Evolutionary conservation across 2,797 vertebrate species (phyloP), one percentile per base, ranked within the genome.

Genomic region (Rhodeus uyekii): DNA sequence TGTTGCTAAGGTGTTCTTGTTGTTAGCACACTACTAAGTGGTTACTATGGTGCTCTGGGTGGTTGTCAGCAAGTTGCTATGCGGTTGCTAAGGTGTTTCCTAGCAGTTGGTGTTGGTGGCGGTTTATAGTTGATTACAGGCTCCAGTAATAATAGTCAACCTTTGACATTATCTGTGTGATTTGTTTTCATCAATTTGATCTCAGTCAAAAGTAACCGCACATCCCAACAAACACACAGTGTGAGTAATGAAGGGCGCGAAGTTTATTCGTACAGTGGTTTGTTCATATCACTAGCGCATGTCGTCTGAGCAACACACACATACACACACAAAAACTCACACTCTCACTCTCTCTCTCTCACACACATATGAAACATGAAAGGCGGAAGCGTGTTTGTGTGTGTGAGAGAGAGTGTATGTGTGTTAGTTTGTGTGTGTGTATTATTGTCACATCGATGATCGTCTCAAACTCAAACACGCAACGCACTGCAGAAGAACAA

Each of bases 381-480:
- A 29, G 24, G 8, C 38, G n/a, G 36, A 13, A 38, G 34, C 3
- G 0, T 32, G 4, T 32, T 12, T 29, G n/a, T n/a, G n/a, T n/a
- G n/a, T n/a, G n/a, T n/a, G n/a, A n/a, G n/a, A n/a, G n/a, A n/a
- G n/a, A n/a, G n/a, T n/a, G n/a, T n/a, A n/a, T n/a, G n/a, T n/a
- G n/a, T n/a, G n/a, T n/a, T n/a, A n/a, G n/a, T n/a, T n/a, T n/a
- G n/a, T 58, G 8, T 58, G 14, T 55, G 14, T 24, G 42, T 19
- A 38, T n/a, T 44, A 3, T 34, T 32, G 22, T 63, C 75, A 63
- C 39, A 38, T 36, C n/a, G 7, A 27, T 55, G 1, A 14, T 55
- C 63, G 22, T 36, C 44, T 73, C 29, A 50, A 81, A 81, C 29
- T 68, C 64, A 78, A 18, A 60, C n/a, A n/a, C 50, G 29, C 73